Conservation (phyloP, 2,888 invertebrate species). For the Rhorus exstirpatorius region DNA sequence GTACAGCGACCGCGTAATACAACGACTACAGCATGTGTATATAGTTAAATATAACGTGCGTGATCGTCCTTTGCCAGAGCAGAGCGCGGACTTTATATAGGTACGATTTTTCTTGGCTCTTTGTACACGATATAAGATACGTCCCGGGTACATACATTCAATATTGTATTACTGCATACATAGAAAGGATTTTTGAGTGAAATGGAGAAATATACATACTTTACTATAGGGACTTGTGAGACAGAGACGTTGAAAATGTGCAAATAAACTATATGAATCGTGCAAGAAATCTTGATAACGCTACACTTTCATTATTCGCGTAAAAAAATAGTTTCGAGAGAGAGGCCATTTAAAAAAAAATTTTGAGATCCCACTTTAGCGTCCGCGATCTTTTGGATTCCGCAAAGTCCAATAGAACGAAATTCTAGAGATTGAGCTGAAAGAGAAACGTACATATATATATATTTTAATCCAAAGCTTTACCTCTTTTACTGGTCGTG, state of each 20-base stretch:
- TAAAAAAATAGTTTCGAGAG: too few relatives aligned
- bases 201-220: slow-evolving; percentile 32
- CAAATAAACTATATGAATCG: not conserved
- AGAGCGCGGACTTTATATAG: slow-evolving; percentile 13
- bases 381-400: too few relatives aligned
- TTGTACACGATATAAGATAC: slow-evolving; percentile 18
- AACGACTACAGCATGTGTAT: not conserved
- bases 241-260: not conserved
- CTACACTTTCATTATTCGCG: not conserved
- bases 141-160: slow-evolving; percentile 18
- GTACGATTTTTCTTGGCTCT: slow-evolving; percentile 43
- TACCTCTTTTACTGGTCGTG: slow-evolving; percentile 18
- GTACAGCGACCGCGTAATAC: not conserved
- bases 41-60: not conserved
- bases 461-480: slow-evolving; percentile 11
- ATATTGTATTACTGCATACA: slow-evolving; percentile 38
- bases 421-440: not conserved
- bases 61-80: slow-evolving; percentile 11
- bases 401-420: too few relatives aligned
- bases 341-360: too few relatives aligned
- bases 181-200: not conserved
- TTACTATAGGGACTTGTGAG: not conserved
- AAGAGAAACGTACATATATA: not conserved
- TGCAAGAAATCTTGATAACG: not conserved
- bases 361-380: too few relatives aligned